Evolutionary conservation across 2,113 vertebrate species (phyloP).

Genomic region (Hylia prasina): DNA sequence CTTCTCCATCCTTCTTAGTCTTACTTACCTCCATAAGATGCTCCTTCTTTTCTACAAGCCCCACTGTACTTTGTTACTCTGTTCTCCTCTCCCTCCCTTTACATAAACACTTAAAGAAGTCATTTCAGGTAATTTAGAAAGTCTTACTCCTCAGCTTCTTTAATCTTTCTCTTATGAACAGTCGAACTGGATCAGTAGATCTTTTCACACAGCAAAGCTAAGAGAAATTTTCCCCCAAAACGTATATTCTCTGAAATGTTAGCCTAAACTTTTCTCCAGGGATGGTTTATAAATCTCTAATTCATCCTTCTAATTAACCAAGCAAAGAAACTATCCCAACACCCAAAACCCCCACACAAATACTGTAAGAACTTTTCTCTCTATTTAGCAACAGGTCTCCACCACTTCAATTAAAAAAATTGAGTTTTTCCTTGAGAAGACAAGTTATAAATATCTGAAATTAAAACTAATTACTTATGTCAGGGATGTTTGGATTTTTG

Average conservation of each 20-base stretch:
- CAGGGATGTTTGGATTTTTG: neutral
- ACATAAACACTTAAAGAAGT: neutral
- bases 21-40: neutral
- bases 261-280: neutral
- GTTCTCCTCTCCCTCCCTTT: neutral
- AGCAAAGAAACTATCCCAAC: neutral
- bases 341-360: accelerated
- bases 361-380: neutral
- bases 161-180: neutral
- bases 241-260: neutral
- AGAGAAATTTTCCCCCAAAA: neutral
- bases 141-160: neutral
- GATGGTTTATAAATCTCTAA: neutral
- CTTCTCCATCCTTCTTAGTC: neutral
- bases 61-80: neutral
- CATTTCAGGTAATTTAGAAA: neutral
- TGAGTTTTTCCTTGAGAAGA: neutral
- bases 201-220: neutral
- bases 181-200: neutral
- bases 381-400: neutral
- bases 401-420: neutral
- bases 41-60: neutral
- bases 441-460: neutral
- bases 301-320: neutral
- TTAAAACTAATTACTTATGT: neutral